Base-by-base conservation (phyloP, 1,140 invertebrate species). In the Procambarus virginalis region DNA sequence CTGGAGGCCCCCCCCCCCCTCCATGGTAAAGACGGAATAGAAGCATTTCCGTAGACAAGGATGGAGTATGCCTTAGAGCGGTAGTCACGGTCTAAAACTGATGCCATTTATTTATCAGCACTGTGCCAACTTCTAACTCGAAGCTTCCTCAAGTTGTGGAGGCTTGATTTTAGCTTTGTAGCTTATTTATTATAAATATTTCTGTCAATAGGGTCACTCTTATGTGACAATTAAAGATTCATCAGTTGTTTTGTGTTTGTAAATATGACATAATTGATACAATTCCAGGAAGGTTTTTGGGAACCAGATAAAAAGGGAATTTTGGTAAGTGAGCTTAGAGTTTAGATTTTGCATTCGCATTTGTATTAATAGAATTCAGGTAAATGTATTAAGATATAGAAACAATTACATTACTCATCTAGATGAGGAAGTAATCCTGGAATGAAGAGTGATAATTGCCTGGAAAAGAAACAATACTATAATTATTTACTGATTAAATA, bases 251-350 rank as follows among this genome's bases (percentile, higher is more conserved):
- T 73, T 4, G 20, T 73, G 4, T 3, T 78, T 78, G 49, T 78
- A 78, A 48, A 78, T 55, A 78, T 49, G n/a, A 55, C 14, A 78
- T 45, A 48, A 78, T 76, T 76, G 8, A 84, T 75, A 48, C 58
- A 84, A 70, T 91, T 91, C 45, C 90, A 91, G 90, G 85, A 91
- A 60, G 84, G 90, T 45, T 60, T 81, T 46, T 86, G 60, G 64
- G 90, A 83, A 79, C 90, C 90, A 76, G 90, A 87, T 87, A 82
- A 48, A 70, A 91, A 91, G 70, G 90, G 80, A 48, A 17, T 75
- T 17, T 87, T 91, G 90, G 90, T 91, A 91, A 91, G 90, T 91
- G 45, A 49, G 60, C 17, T 64, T 20, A 14, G 12, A 64, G 60
- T 64, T 10, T 84, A 76, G 51, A 17, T 58, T 14, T 49, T 75